Evolutionary conservation across 2,888 invertebrate species (phyloP), one percentile per base, ranked within the genome.

Genomic region (Apodemia duryi): DNA sequence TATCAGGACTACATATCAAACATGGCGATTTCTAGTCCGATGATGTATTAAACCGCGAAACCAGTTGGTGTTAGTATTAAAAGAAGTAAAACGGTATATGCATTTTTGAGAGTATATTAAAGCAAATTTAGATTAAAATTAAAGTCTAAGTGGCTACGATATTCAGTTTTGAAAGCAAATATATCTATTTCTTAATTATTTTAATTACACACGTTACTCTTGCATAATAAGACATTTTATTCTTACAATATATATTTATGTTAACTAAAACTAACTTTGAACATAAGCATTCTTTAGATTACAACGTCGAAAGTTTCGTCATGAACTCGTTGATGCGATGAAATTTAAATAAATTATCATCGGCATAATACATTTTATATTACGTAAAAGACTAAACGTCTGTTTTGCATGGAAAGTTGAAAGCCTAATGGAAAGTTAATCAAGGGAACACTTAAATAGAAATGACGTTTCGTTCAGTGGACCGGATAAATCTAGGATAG

Each of bases 391-490:
- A 54, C 11, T 6, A 57, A 60, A 35, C 13, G 11, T 29, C 35
- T 35, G 7, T 29, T 54, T 54, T 60, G 57, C 57, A 69, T 69
- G 68, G 68, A 75, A 74, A 75, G 73, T 72, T 63, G 65, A 64
- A 71, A 60, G 57, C 57, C 57, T 35, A 13, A 60, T 60, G n/a
- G 57, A 60, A 60, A 60, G 57, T 35, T 60, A 60, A 60, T 60
- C 32, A 60, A 60, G 35, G 57, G 57, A 60, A 60, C 32, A 32
- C 32, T 57, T 57, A 60, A 60, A 60, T 60, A 60, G 57, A 60
- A 60, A 54, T 54, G 29, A 54, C 29, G 57, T 60, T 60, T 57
- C 35, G 13, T 29, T 57, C 57, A 57, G 57, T 57, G 32, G 32
- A 57, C 32, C 57, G 57, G 29, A 35, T 57, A 57, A 57, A 13